Evolutionary conservation across 2,888 invertebrate species (phyloP).

Genomic region (Leucophenga montana): DNA sequence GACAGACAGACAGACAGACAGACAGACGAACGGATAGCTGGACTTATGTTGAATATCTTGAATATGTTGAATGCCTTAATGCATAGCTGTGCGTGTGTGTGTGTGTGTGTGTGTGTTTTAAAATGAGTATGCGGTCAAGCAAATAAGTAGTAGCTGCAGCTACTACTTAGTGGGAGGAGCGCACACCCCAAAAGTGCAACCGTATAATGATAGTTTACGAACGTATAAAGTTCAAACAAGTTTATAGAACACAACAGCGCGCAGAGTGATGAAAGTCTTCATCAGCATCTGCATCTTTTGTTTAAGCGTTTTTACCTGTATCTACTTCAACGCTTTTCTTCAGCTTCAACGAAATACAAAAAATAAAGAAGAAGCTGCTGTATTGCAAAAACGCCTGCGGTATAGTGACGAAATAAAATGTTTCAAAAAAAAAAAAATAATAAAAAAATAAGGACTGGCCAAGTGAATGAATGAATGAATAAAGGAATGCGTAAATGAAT

Average conservation of each 20-base stretch:
- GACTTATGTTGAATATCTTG: too few species aligned
- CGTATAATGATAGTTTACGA: conserved; percentile 69
- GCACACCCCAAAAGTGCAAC: conserved; percentile 71
- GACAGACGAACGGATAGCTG: background rate
- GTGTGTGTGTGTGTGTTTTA: too few species aligned
- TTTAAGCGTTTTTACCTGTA: background rate
- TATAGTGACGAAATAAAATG: background rate
- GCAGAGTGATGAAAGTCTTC: too few species aligned
- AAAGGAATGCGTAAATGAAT: background rate
- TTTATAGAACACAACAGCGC: conserved; percentile 52
- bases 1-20: background rate
- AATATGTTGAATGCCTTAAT: too few species aligned
- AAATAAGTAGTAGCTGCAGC: conserved; percentile 3
- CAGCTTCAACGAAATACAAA: background rate
- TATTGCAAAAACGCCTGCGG: conserved; percentile 17
- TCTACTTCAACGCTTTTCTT: background rate
- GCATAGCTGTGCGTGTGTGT: too few species aligned
- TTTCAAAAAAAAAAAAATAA: too few species aligned
- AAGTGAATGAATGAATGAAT: background rate
- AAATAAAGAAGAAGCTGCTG: background rate
- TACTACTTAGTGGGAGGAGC: conserved; percentile 42
- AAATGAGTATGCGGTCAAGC: background rate
- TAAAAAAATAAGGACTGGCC: conserved; percentile 2
- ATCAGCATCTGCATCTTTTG: conserved; percentile 42
- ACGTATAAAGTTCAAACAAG: too few species aligned